Percentiles rank a stretch among this genome's conserved stretches.
These are phyloP conservation scores for Pomatostomus ruficeps DNA, from an alignment of 2,113 vertebrate genomes.

Conservation along the genomic window DNA sequence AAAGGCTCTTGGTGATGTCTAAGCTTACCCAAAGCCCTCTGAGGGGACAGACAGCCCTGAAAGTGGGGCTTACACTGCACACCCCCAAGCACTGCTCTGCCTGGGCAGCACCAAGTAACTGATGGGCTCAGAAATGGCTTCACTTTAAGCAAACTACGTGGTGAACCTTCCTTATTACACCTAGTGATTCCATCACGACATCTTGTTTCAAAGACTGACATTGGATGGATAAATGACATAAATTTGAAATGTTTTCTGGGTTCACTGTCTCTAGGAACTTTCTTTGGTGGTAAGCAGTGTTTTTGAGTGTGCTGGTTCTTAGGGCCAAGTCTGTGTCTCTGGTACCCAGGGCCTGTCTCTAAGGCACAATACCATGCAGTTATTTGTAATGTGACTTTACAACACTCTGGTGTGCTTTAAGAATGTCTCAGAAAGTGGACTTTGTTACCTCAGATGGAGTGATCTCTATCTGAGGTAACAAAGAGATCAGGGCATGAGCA, in stretches of 20 bases:
- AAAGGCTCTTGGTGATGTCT: not conserved
- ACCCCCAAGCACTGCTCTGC: not conserved
- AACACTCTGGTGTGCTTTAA: not conserved
- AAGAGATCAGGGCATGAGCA: not conserved
- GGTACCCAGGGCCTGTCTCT: not conserved
- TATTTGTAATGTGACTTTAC: not conserved
- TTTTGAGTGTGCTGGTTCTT: not conserved
- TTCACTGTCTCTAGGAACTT: not conserved
- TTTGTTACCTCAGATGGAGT: not conserved
- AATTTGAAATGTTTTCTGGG: not conserved
- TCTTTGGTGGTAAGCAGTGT: not conserved
- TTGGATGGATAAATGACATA: not conserved
- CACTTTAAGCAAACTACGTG: not conserved
- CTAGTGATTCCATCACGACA: not conserved
- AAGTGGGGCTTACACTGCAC: fast-evolving
- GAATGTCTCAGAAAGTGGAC: not conserved
- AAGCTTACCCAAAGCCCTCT: not conserved
- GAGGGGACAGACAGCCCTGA: not conserved
- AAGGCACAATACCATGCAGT: not conserved
- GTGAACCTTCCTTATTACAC: not conserved
- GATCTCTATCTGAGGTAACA: too few species aligned
- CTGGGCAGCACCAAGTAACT: not conserved
- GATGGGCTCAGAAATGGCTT: not conserved
- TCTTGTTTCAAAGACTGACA: not conserved
- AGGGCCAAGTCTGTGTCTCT: not conserved